A percentile compares a stretch with the other conserved stretches of the same genome.
Conservation (phyloP, 2,888 invertebrate genomes). For the Amiota mariae region DNA sequence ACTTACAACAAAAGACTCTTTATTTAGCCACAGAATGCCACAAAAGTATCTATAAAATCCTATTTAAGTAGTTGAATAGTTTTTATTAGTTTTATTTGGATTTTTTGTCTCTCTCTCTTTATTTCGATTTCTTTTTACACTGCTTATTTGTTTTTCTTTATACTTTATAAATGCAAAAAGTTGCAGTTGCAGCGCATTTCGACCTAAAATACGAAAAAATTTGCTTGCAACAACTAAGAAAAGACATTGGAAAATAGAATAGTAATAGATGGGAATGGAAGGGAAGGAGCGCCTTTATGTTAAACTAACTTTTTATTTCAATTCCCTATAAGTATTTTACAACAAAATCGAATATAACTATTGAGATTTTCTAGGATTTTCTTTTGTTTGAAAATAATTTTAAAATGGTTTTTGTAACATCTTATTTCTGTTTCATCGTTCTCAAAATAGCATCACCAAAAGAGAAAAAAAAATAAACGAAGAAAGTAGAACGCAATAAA, state of each 20-base stretch:
- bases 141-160: conserved; percentile 1
- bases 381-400: conserved; percentile 1
- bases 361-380: conserved; percentile 21
- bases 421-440: not conserved
- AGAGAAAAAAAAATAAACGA: conserved; percentile 13
- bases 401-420: conserved; percentile 9
- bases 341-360: conserved; percentile 23
- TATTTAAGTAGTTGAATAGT: conserved; percentile 28
- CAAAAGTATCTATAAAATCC: conserved; percentile 29
- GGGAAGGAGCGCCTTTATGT: not conserved
- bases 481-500: conserved; percentile 23
- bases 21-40: conserved; percentile 20
- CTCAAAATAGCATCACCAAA: not conserved
- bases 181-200: conserved; percentile 8
- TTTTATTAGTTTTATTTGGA: conserved; percentile 4
- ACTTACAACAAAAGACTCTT: conserved; percentile 22
- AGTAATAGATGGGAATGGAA: not conserved
- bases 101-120: too few species aligned
- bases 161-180: conserved; percentile 10
- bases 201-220: not conserved
- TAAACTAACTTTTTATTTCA: conserved; percentile 26
- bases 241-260: not conserved
- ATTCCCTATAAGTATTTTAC: conserved; percentile 22
- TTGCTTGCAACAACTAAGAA: not conserved
- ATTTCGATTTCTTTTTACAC: too few species aligned